Evolutionary conservation across 2,888 invertebrate species (phyloP), one percentile per base, ranked within the genome.

Genomic region (Coelopa pilipes): DNA sequence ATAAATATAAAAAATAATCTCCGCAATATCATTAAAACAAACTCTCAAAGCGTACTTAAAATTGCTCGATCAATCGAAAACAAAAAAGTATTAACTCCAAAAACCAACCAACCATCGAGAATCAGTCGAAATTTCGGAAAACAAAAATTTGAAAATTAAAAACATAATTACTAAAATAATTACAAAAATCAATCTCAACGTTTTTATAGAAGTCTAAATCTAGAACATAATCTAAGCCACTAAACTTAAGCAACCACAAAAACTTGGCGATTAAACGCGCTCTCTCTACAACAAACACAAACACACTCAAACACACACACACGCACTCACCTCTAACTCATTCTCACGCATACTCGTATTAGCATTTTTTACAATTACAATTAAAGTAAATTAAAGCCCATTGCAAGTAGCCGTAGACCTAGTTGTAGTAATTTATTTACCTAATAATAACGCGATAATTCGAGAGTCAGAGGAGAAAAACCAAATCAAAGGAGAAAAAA

Each of bases 171-270:
- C n/a, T n/a, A n/a, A 34, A 34, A 34, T 34, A 34, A 34, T 34
- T 34, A 34, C 34, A 34, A 4, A 2, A 34, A 34, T 34, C 34
- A 34, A 34, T 34, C 34, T 34, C 34, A 34, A 34, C 34, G 7
- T 34, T 34, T 34, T 34, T 34, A 34, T 34, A 34, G 34, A 34
- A 34, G 2, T 34, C 7, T 34, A 2, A 34, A 34, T 34, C 34
- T 34, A 7, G 7, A 34, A 34, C 76, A 74, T 74, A 77, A 73
- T 77, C 73, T 66, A 50, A 45, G 11, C 19, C 13, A 66, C 69
- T 50, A 13, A 70, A 62, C 75, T 62, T 68, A 55, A 70, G 71
- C 74, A 72, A 79, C 77, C 63, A 77, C 76, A 62, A 77, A 78
- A 77, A 78, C 74, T 60, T 70, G 50, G 53, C 46, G 57, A 57